Evolutionary conservation across 2,113 vertebrate genomes (phyloP).

Genomic region (Myrmecophaga tridactyla): DNA sequence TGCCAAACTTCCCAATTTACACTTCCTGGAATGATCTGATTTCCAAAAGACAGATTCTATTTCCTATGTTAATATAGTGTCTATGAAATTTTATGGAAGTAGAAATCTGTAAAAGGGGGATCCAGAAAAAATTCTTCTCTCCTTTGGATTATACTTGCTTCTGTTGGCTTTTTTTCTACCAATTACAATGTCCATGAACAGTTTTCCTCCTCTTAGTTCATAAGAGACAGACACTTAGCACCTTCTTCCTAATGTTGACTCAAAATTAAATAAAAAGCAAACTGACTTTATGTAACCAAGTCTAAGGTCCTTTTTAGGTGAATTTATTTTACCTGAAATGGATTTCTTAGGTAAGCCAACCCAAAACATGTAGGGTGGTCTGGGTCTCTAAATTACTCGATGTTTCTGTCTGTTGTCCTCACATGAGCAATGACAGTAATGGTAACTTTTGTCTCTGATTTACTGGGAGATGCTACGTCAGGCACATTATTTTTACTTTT

Average conservation of each 20-base stretch:
- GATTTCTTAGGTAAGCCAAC: neutral
- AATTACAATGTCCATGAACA: neutral
- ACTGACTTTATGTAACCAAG: neutral
- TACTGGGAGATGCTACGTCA: neutral
- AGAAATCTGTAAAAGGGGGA: neutral
- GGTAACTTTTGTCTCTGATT: neutral
- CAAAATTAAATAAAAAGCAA: conserved; percentile 20
- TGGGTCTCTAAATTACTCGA: neutral
- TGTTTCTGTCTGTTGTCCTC: neutral
- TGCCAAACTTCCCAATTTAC: neutral
- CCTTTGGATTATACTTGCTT: neutral
- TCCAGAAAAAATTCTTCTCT: neutral
- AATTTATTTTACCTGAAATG: conserved; percentile 4
- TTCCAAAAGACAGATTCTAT: neutral
- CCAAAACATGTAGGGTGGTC: neutral
- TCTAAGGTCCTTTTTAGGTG: neutral
- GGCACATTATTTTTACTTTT: neutral
- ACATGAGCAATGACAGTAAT: neutral
- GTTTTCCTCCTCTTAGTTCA: conserved; percentile 21
- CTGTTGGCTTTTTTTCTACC: neutral
- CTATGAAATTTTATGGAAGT: conserved; percentile 15
- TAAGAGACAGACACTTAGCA: neutral
- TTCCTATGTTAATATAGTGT: conserved; percentile 12
- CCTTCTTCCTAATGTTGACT: neutral
- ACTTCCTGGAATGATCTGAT: neutral